phyloP scores from a whole-genome alignment of 1,140 invertebrate species.

The Samia ricini region DNA sequence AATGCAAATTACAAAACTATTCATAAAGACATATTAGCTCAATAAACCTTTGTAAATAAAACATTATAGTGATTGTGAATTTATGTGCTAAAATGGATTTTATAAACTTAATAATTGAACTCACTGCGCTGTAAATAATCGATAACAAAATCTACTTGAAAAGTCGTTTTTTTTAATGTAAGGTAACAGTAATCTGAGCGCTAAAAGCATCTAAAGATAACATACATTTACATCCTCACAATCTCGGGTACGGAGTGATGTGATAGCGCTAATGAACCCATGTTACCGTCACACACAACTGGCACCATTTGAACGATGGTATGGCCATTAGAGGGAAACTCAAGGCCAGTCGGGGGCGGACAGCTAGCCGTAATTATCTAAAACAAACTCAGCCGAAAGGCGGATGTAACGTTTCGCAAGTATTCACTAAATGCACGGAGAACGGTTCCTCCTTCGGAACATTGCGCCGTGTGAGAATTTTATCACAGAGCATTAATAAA shows the following conservation, averaged over 20 bases:
- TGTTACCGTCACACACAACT: conserved; percentile 63
- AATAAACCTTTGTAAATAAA: no score
- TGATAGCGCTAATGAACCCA: conserved; percentile 71
- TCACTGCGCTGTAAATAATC: conserved; percentile 3
- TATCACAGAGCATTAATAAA: neutral
- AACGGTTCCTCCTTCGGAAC: neutral
- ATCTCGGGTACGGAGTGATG: conserved; percentile 39
- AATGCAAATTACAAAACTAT: no score
- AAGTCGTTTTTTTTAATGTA: conserved; percentile 39
- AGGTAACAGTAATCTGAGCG: conserved; percentile 51
- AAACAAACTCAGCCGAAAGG: conserved; percentile 43
- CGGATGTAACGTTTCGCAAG: conserved; percentile 28
- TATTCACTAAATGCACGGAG: neutral
- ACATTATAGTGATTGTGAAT: no score
- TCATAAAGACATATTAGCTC: no score
- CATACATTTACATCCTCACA: conserved; percentile 46
- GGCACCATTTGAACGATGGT: conserved; percentile 51
- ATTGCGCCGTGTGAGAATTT: neutral
- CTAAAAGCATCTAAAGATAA: conserved; percentile 69
- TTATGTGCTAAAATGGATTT: no score
- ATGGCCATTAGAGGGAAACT: conserved; percentile 48
- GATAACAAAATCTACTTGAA: conserved; percentile 32
- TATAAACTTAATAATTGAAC: neutral
- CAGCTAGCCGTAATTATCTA: conserved; percentile 55
- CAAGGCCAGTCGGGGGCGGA: conserved; percentile 51